Evolutionary conservation across 1,140 invertebrate genomes (phyloP), one percentile per base, ranked within the genome.

Genomic region (Arion vulgaris): DNA sequence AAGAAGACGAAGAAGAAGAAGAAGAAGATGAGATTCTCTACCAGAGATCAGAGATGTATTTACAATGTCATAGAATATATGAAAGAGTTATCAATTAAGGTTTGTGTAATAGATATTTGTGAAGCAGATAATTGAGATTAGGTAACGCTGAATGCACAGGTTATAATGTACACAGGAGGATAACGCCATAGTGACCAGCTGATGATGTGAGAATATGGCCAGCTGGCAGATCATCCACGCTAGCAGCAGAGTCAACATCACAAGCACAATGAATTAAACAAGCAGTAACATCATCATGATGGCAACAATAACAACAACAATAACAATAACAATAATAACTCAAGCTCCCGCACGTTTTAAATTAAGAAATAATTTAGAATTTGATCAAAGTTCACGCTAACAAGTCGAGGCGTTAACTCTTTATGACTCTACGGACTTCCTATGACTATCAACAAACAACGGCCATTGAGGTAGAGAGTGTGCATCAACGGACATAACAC

Each of bases 341-440:
- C 32, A 28, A 66, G n/a, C n/a, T 66, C 62, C 62, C 17, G 62
- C 5, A 5, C 19, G n/a, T 32, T 66, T 32, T 66, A 34, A 66
- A 66, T 66, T 66, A 66, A 28, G 62, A 66, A 66, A 66, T 66
- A 66, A 66, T 66, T 66, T 32, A 66, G 62, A 66, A 66, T 66
- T 66, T 32, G 62, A 32, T 28, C 23, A 9, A 15, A 23, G 15
- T 57, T n/a, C 26, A 32, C 62, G n/a, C 5, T 5, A 2, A 32
- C 62, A 66, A 66, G 28, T 32, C 9, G 17, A 1, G n/a, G n/a
- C n/a, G 62, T 66, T 66, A 32, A 34, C 7, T 28, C 28, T 66
- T 66, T 66, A 66, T 66, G 62, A 28, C n/a, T 7, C 62, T 28
- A 13, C n/a, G 62, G 62, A 28, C 28, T 7, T 11, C 28, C n/a